phyloP scores from a whole-genome alignment of 23 tunicate genomes.

The Trididemnum miniatum region DNA sequence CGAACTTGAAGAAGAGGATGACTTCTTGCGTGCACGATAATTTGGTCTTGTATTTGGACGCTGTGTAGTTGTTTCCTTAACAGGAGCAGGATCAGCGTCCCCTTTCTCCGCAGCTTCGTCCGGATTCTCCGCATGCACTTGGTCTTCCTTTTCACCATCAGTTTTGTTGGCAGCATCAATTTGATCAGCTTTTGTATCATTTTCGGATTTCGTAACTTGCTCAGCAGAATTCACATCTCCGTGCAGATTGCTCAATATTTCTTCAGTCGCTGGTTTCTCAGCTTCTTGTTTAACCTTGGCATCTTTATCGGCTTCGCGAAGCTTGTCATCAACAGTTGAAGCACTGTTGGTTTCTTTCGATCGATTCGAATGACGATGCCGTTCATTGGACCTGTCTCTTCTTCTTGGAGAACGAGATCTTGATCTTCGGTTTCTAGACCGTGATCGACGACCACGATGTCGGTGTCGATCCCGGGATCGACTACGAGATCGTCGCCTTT shows the following conservation, averaged over 20 bases:
- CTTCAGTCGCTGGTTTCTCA: background rate
- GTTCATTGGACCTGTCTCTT: slow-evolving; percentile 3
- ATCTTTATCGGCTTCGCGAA: background rate
- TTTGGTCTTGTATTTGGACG: slow-evolving; percentile 12
- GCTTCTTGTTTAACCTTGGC: background rate
- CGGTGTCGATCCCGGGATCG: slow-evolving; percentile 61
- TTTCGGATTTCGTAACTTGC: background rate
- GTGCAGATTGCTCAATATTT: slow-evolving; percentile 14
- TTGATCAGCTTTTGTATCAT: background rate
- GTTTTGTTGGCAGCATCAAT: background rate
- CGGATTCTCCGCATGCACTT: background rate
- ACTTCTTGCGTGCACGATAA: slow-evolving; percentile 27
- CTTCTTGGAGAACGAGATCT: slow-evolving; percentile 4
- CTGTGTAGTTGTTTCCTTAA: slow-evolving; percentile 9
- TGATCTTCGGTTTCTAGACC: background rate
- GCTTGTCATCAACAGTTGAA: background rate
- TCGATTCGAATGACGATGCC: background rate
- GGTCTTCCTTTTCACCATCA: background rate
- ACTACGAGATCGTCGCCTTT: slow-evolving; percentile 37
- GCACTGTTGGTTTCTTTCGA: background rate
- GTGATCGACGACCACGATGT: slow-evolving; percentile 47
- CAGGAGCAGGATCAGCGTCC: too few relatives aligned
- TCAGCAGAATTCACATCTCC: slow-evolving; percentile 6
- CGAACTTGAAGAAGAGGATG: slow-evolving; percentile 11
- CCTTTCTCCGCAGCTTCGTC: slow-evolving; percentile 1